Percentiles rank a stretch among this genome's conserved stretches.
phyloP scores from a whole-genome alignment of 2,888 invertebrate genomes.

The Cynaeus angustus region DNA sequence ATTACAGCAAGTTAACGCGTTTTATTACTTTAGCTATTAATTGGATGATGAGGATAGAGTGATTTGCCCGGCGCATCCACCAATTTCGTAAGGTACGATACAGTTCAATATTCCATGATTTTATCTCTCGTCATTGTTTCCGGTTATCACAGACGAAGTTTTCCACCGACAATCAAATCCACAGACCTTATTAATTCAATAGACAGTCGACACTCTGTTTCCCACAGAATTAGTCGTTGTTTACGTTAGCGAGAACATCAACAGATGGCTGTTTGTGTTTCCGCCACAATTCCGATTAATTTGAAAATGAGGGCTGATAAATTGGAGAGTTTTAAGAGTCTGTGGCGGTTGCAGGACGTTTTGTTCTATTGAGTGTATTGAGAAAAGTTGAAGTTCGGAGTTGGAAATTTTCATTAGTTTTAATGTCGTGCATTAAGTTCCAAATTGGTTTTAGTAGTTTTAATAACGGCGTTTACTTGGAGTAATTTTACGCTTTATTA shows the following conservation, averaged over 20 bases:
- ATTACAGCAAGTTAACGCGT: too few species aligned
- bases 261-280: conserved; percentile 36
- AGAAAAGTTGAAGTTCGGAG: conserved; percentile 1
- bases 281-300: conserved; percentile 33
- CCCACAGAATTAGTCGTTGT: conserved; percentile 29
- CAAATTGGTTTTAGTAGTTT: conserved; percentile 1
- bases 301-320: neutral
- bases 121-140: too few species aligned
- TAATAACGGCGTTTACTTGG: conserved; percentile 5
- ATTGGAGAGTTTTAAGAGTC: neutral
- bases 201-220: conserved; percentile 20
- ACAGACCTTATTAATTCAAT: conserved; percentile 25
- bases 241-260: conserved; percentile 33
- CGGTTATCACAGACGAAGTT: too few species aligned
- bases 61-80: too few species aligned
- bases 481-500: conserved; percentile 12
- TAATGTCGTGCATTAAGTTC: neutral
- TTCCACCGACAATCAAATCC: conserved; percentile 11
- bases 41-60: too few species aligned
- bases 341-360: too few species aligned
- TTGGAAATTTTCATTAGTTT: conserved; percentile 7
- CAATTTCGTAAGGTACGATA: too few species aligned
- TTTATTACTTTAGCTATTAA: too few species aligned
- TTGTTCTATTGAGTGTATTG: conserved; percentile 3
- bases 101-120: too few species aligned